Base-by-base conservation (phyloP, 2,888 invertebrate species). In the Drepana falcataria region DNA sequence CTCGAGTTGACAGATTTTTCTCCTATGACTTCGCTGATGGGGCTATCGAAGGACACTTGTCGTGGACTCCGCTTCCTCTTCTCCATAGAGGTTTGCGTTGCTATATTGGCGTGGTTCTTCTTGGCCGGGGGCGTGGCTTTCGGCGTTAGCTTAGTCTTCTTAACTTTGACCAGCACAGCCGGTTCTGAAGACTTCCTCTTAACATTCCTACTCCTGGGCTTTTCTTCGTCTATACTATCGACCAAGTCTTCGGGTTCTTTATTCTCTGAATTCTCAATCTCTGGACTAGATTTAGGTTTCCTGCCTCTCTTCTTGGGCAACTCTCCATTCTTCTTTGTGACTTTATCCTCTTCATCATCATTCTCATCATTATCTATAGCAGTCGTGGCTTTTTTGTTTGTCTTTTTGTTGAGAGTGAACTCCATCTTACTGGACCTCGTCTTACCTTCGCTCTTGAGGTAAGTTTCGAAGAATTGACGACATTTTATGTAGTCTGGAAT, bases 401-500 rank as follows among this genome's bases (percentile, higher is more conserved):
- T 61, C 6, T 56, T 54, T 47, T 77, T 85, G 51, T 53, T 73
- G 35, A 75, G 58, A 51, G 83, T 83, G 69, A 95, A 95, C 49
- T 92, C 92, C 34, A 96, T 79, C 62, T 93, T 93, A 48, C 93
- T 93, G 48, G 76, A 89, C 52, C 91, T 83, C 0, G 92, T 76
- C 48, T 93, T 91, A 5, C 93, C 94, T 52, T 93, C 80, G 34
- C 89, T 83, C 71, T 95, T 94, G 0, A 97, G 81, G 9, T 94
- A 96, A 48, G 83, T 83, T 35, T 87, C 81, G 61, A 97, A 94
- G 21, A 95, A 84, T 59, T 93, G 91, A 21, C 93, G 91, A 61
- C 95, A 94, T 76, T 94, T 94, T 0, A 92, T 85, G 75, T 97
- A 97, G 76, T 97, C 93, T 0, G 97, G 96, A 9, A 81, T 83